These are phyloP conservation scores for Miopithecus talapoin DNA, from an alignment of 2,797 vertebrate genomes.

Conservation along the genomic window DNA sequence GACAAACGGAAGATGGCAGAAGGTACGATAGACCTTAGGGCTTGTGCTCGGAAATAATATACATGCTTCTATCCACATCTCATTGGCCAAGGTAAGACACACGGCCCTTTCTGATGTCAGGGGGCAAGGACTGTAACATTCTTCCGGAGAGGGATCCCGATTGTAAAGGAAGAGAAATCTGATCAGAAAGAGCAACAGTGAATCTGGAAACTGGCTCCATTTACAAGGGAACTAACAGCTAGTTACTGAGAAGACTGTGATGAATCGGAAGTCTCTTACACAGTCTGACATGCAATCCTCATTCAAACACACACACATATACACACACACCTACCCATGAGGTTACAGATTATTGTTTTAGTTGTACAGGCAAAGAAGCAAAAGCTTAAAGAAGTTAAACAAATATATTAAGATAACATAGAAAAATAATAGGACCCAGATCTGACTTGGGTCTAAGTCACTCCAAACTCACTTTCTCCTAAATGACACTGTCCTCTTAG, in stretches of 20 bases:
- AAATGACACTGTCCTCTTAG: not conserved
- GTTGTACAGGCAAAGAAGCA: not conserved
- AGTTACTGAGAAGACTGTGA: not conserved
- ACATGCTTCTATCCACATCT: not conserved
- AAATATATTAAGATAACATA: not conserved
- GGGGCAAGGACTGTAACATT: not conserved
- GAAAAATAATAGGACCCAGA: not conserved
- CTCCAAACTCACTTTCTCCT: not conserved
- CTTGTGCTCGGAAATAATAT: not conserved
- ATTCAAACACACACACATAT: not conserved
- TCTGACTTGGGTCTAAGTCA: not conserved
- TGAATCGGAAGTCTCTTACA: not conserved
- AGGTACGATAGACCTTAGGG: not conserved
- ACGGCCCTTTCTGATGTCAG: not conserved
- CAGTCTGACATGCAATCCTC: not conserved
- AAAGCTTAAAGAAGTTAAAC: not conserved
- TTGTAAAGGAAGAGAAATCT: not conserved
- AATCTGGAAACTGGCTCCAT: not conserved
- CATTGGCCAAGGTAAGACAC: not conserved
- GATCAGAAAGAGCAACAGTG: not conserved
- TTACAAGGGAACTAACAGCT: not conserved
- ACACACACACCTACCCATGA: rapidly evolving
- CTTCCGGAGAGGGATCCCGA: not conserved
- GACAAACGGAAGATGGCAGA: not conserved
- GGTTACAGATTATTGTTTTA: not conserved